Percentiles rank a stretch among this genome's conserved stretches.
Evolutionary conservation across 1,140 invertebrate species (phyloP).

Genomic region (Orchesella cincta): DNA sequence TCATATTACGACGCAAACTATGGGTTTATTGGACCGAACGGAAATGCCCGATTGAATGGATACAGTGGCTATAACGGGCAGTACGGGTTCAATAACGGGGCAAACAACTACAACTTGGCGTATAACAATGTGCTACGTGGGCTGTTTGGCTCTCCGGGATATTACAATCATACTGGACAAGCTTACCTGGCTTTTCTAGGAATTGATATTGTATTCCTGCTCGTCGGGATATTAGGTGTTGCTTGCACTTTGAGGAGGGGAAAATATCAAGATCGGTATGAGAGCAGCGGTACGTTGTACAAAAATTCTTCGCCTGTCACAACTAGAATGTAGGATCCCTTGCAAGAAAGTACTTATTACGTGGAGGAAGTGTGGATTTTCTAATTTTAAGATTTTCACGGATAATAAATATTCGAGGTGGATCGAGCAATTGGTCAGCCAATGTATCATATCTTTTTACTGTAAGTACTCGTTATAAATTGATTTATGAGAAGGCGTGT

Average conservation of each 20-base stretch:
- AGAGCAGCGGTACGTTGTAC: neutral
- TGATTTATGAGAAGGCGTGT: too few species aligned
- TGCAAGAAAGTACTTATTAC: neutral
- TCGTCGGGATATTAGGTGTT: neutral
- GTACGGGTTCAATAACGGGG: conserved; percentile 7
- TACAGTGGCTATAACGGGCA: conserved; percentile 27
- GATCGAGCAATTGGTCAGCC: too few species aligned
- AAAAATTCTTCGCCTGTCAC: neutral
- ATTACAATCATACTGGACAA: conserved; percentile 21
- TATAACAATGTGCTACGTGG: neutral
- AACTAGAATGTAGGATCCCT: conserved; percentile 5
- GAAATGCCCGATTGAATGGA: conserved; percentile 12
- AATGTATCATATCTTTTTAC: too few species aligned
- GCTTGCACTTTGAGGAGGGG: neutral
- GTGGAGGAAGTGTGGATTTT: too few species aligned
- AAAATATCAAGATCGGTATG: conserved; percentile 18
- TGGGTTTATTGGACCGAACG: conserved; percentile 20
- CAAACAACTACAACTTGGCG: conserved; percentile 2
- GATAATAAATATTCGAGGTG: neutral
- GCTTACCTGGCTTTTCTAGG: conserved; percentile 22
- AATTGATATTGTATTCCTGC: conserved; percentile 21
- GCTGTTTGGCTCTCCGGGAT: conserved; percentile 1
- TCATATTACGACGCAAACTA: conserved; percentile 24
- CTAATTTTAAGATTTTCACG: neutral
- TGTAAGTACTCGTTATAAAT: too few species aligned